Evolutionary conservation across 2,797 vertebrate species (phyloP), one percentile per base, ranked within the genome.

Genomic region (Echiichthys vipera): DNA sequence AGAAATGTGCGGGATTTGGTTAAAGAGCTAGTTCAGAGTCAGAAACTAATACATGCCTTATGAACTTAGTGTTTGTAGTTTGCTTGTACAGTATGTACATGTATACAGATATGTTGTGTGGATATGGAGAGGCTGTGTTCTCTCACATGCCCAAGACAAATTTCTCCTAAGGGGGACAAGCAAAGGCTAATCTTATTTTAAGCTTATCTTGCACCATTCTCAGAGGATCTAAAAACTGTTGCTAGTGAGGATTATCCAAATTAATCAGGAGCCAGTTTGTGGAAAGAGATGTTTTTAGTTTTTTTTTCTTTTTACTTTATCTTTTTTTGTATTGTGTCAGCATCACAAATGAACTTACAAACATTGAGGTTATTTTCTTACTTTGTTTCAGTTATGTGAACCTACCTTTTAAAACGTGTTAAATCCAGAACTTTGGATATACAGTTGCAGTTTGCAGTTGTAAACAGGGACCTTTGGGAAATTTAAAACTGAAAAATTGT

Each of bases 401-500:
- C 25, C 13, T 40, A 20, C 25, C 17, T 56, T 46, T 34, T 25
- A 62, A 64, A 56, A 42, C 4, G 15, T 32, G 49, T 25, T 7
- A 3, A 20, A 51, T 51, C n/a, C 27, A 50, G 8, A 55, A 55
- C n/a, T 62, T 13, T 53, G 37, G 17, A 50, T 22, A 34, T n/a
- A n/a, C n/a, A n/a, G n/a, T 49, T 54, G 9, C 29, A 15, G 11
- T 3, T 14, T 65, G 27, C 11, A 17, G 29, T 9, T 34, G 7
- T 8, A 49, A 39, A 53, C 34, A 36, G 34, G n/a, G 13, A 30
- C 24, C 46, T 45, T 43, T 5, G 1, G 14, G 14, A 61, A 77
- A 69, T 56, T 58, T 53, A 24, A 62, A 49, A 47, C 6, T 43
- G 3, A 54, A 40, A 59, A 56, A 30, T 50, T 30, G 51, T 67